Evolutionary conservation across 2,113 vertebrate species (phyloP), one percentile per base, ranked within the genome.

Genomic region (Cathartes aura): DNA sequence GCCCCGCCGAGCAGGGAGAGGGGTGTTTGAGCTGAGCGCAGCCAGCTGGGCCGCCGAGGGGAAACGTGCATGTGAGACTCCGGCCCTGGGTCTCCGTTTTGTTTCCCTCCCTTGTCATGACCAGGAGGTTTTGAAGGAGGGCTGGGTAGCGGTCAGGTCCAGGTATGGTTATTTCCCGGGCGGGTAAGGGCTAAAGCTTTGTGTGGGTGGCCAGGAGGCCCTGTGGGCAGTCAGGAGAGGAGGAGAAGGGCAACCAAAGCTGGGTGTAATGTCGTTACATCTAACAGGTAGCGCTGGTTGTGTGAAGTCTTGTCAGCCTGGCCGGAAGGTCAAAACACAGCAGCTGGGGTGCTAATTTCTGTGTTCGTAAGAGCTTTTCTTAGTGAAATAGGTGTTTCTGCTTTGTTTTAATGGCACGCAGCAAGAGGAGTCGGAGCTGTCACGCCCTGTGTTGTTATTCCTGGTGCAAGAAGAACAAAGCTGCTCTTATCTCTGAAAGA

Each of bases 321-420:
- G 48, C 4, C 1, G 0, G 12, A 15, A 7, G 9, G 15, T 12
- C 5, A 0, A 4, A 3, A 2, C 2, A 0, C 2, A 1, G 52
- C 9, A 15, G 29, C 8, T 3, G 15, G 5, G 21, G 8, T 29
- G 40, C 23, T 5, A 0, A 3, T 8, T 8, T 5, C 23, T 40
- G 0, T 1, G 30, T 2, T 48, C 4, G 0, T 27, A 5, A 36
- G 43, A 42, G n/a, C 5, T 32, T n/a, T 63, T 63, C 8, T 55
- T 0, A 1, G n/a, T 9, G 26, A 14, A n/a, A 18, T 5, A 9
- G 7, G 21, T 26, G 18, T 9, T 73, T 53, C 7, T 6, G 24
- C 45, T 26, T 58, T 55, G 16, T 43, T 42, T 20, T n/a, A 23
- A 13, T 0, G 11, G 38, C 2, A 1, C 1, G 1, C 38, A 22